Evolutionary conservation across 2,888 invertebrate species (phyloP), one percentile per base, ranked within the genome.

Genomic region (Calameuta pallipes): DNA sequence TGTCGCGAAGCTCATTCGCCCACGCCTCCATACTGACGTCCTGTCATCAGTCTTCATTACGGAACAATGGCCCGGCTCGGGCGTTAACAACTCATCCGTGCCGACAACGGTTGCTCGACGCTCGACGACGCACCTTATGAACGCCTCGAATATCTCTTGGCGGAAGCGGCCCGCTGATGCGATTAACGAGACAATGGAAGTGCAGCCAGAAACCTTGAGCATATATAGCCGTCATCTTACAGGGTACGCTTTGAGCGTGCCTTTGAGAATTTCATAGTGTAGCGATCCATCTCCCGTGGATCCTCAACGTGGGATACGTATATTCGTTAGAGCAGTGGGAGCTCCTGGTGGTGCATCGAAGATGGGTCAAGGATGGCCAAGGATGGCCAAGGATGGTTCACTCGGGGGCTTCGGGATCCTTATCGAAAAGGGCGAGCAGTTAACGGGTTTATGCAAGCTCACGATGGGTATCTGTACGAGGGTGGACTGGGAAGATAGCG

Each of bases 31-130:
- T 80, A 80, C 82, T 83, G 84, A 85, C 85, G 85, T 85, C 84
- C 83, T 86, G 87, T 87, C 88, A 89, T 90, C 86, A 87, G 87
- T 89, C 90, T 89, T 89, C 88, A 88, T 89, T 88, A 89, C 80
- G 83, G 85, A 87, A 89, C 88, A 88, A 89, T 89, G 82, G 85
- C 80, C 79, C 75, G 81, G 82, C 80, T 77, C 71, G 80, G 85
- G 85, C 81, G 82, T 86, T 88, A 88, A 88, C 88, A 86, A 85
- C 86, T 87, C 86, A 87, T 83, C 87, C 85, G 84, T 79, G 82
- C 83, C 56, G 76, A 77, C 82, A 85, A 83, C 87, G 83, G 83
- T 71, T 71, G 71, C 71, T 71, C 71, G 71, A 77, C 68, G 68
- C 71, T 71, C 71, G 71, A 77, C 68, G 68, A 76, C 77, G 76